Base-by-base conservation (phyloP, 2,797 vertebrate genomes). In the Phyllotis vaccarum region DNA sequence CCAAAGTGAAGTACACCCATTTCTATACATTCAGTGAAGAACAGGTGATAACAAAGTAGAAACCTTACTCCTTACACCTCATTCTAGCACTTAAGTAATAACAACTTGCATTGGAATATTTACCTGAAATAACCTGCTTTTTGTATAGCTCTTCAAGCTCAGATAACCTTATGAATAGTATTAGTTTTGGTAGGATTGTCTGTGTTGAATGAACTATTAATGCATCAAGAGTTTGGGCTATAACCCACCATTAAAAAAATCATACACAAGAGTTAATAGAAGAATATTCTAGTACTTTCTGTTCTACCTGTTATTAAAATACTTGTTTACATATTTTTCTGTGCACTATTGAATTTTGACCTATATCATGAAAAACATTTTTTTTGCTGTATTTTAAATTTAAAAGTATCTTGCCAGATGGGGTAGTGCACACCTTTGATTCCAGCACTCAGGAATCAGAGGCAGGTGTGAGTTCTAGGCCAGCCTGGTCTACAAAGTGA, bases 321-420 rank as follows among this genome's bases (percentile, higher is more conserved):
- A 52, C 10, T 85, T 80, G 49, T 72, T 40, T 43, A 49, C 58
- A 68, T 8, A 90, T 66, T 95, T 86, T 11, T 68, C 17, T 90
- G 6, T 76, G 58, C 62, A 49, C 76, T 92, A 24, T 56, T 72
- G n/a, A 87, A 34, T 78, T 76, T 72, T 81, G 74, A 89, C 24
- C 3, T 54, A 31, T 9, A 85, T 60, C 64, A 92, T 82, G n/a
- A 76, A 60, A 91, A 93, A 60, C 43, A 64, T 56, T 79, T 11
- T 3, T 90, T 79, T n/a, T 80, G 24, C 22, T 92, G 29, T 83
- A 79, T 80, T 81, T 91, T 90, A 68, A 95, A 72, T 22, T 88
- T 92, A 89, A 92, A 92, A 6, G 8, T 80, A 22, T 86, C 43
- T 86, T 95, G 66, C 17, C 16, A 0, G 34, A 27, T 64, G 60